phyloP scores from a whole-genome alignment of 1,140 invertebrate species.

The Panonychus citri region DNA sequence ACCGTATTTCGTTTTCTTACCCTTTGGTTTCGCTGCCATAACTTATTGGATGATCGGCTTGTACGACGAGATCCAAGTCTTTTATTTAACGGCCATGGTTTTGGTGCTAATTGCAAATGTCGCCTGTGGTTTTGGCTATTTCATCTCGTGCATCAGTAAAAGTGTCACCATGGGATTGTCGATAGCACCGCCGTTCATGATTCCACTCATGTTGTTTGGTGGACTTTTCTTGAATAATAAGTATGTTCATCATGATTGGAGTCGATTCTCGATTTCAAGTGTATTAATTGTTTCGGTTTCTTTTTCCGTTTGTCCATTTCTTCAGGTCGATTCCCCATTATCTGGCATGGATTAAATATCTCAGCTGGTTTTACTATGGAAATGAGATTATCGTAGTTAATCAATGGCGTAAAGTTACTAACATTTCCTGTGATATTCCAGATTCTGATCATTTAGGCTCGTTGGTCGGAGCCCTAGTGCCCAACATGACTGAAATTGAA shows the following conservation, averaged over 20 bases:
- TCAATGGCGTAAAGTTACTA: slow-evolving; percentile 62
- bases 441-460: background rate
- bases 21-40: slow-evolving; percentile 55
- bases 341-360: slow-evolving; percentile 67
- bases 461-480: background rate
- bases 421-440: slow-evolving; percentile 34
- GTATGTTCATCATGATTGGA: slow-evolving; percentile 28
- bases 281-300: background rate
- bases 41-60: slow-evolving; percentile 42
- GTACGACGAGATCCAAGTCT: slow-evolving; percentile 16
- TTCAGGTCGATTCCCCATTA: slow-evolving; percentile 57
- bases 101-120: slow-evolving; percentile 23
- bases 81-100: slow-evolving; percentile 18
- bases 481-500: background rate
- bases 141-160: slow-evolving; percentile 59
- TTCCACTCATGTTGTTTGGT: slow-evolving; percentile 77
- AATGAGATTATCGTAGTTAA: slow-evolving; percentile 81
- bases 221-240: slow-evolving; percentile 81
- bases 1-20: slow-evolving; percentile 36
- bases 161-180: slow-evolving; percentile 61
- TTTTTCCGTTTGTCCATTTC: background rate
- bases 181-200: slow-evolving; percentile 64
- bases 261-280: background rate
- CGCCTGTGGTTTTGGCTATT: slow-evolving; percentile 35
- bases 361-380: slow-evolving; percentile 86